These are phyloP conservation scores for Hippopotamyrus pictus DNA, from an alignment of 2,797 vertebrate genomes.

Conservation along the genomic window DNA sequence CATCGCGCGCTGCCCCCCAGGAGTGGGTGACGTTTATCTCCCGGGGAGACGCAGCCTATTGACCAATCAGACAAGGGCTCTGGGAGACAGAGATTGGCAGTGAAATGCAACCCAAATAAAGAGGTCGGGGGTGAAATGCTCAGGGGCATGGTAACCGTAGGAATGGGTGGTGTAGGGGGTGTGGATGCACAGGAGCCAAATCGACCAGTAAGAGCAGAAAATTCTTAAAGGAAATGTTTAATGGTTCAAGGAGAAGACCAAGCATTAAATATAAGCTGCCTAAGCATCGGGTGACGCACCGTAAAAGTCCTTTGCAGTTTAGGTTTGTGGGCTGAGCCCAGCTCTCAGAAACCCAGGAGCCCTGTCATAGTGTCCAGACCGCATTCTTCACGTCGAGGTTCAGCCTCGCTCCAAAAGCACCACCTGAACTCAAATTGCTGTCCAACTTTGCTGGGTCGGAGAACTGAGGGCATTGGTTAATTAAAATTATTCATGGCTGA, in stretches of 20 bases:
- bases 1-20: background rate
- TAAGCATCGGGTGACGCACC: background rate
- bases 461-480: background rate
- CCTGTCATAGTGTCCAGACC: background rate
- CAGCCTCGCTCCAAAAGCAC: background rate
- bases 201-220: background rate
- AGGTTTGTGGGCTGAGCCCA: background rate
- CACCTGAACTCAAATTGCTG: background rate
- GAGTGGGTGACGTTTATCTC: background rate
- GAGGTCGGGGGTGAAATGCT: background rate
- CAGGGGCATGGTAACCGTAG: background rate
- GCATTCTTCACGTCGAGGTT: background rate
- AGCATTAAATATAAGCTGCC: slow-evolving; percentile 5
- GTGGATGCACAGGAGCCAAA: background rate
- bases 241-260: background rate
- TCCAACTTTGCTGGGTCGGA: background rate
- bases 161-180: background rate
- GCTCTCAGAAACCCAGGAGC: background rate
- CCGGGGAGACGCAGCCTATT: background rate
- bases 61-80: background rate
- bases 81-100: background rate
- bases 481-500: background rate
- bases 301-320: background rate
- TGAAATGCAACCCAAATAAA: background rate
- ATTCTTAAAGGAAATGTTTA: background rate